Conservation (phyloP, 2,888 invertebrate genomes). For the Callimorpha dominula region DNA sequence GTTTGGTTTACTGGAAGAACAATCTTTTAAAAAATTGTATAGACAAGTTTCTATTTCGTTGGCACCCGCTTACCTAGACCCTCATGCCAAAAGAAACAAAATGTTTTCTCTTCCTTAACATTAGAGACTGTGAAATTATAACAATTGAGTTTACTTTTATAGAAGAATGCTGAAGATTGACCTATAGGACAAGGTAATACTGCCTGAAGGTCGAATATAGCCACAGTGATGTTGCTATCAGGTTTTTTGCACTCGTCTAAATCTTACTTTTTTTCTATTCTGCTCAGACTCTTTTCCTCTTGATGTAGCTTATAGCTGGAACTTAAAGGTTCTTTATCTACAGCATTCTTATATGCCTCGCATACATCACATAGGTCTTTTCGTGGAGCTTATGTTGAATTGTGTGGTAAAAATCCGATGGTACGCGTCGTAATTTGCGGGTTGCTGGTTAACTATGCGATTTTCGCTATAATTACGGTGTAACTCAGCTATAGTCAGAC, state of each 20-base stretch:
- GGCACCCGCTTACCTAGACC: constrained; percentile 40
- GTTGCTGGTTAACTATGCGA: constrained; percentile 24
- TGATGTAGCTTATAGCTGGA: constrained; percentile 33
- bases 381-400: constrained; percentile 40
- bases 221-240: constrained; percentile 24
- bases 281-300: constrained; percentile 34
- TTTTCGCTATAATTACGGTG: constrained; percentile 38
- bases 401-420: constrained; percentile 29
- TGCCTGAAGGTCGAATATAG: constrained; percentile 35
- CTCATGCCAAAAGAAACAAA: constrained; percentile 42
- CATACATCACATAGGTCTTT: constrained; percentile 49
- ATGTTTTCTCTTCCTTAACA: constrained; percentile 28
- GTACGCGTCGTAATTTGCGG: constrained; percentile 45
- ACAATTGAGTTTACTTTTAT: constrained; percentile 23
- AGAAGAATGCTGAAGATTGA: constrained; percentile 26
- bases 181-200: constrained; percentile 21
- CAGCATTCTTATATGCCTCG: constrained; percentile 42
- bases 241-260: constrained; percentile 21
- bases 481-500: constrained; percentile 43
- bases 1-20: constrained; percentile 27
- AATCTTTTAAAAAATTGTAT: constrained; percentile 36
- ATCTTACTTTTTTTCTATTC: constrained; percentile 29
- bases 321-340: constrained; percentile 35
- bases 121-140: constrained; percentile 26
- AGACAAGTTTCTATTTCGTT: constrained; percentile 46